Conservation (phyloP, 2,888 invertebrate species). For the Euplexia lucipara region DNA sequence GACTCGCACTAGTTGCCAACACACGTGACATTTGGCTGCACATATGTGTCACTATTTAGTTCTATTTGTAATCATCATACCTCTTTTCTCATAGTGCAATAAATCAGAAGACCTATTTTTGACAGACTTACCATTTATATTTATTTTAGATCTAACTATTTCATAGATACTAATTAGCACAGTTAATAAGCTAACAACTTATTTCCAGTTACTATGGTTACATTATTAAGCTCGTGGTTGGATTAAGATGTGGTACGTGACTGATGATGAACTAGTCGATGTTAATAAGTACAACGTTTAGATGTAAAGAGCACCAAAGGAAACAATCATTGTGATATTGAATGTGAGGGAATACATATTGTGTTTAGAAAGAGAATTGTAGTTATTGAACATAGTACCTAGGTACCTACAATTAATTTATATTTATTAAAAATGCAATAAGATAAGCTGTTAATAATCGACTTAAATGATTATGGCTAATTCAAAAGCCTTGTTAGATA, state of each 20-base stretch:
- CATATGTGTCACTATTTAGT: slow-evolving; percentile 78
- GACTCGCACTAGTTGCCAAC: slow-evolving; percentile 79
- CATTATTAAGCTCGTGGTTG: slow-evolving; percentile 46
- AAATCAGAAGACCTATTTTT: slow-evolving; percentile 64
- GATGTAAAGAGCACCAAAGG: slow-evolving; percentile 78
- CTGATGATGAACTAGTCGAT: slow-evolving; percentile 70
- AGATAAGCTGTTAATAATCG: slow-evolving; percentile 39
- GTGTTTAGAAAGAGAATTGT: slow-evolving; percentile 59
- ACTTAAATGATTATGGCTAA: slow-evolving; percentile 32
- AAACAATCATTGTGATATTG: slow-evolving; percentile 82
- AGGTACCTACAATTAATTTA: slow-evolving; percentile 54
- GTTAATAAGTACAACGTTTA: slow-evolving; percentile 73
- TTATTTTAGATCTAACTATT: slow-evolving; percentile 50
- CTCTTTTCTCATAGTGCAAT: slow-evolving; percentile 47
- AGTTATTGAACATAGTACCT: slow-evolving; percentile 45
- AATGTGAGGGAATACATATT: slow-evolving; percentile 71
- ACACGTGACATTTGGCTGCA: slow-evolving; percentile 81
- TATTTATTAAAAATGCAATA: slow-evolving; percentile 48
- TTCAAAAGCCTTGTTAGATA: slow-evolving; percentile 48
- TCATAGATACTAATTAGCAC: slow-evolving; percentile 40
- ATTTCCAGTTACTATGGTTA: slow-evolving; percentile 57
- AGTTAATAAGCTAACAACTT: slow-evolving; percentile 35
- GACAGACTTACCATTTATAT: slow-evolving; percentile 42
- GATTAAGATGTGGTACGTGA: slow-evolving; percentile 63
- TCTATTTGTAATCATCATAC: slow-evolving; percentile 64